Percentiles rank a stretch among this genome's conserved stretches.
Conservation (phyloP, 1,140 invertebrate species). For the Drosophila pseudoananassae region DNA sequence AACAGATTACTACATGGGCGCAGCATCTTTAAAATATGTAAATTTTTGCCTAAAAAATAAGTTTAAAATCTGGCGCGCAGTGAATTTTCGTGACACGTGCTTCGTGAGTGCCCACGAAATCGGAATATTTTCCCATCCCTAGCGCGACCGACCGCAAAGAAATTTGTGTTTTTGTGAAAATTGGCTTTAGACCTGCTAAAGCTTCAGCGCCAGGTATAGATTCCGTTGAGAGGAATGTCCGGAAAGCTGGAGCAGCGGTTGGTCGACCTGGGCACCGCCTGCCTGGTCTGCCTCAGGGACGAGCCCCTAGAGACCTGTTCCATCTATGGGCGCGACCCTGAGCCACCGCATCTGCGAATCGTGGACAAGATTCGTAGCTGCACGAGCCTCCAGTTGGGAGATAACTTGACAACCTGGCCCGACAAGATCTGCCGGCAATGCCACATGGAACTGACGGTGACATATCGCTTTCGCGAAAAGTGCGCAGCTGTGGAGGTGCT, state of each 20-base stretch:
- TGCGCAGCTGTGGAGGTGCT: slow-evolving; percentile 67
- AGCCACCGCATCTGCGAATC: slow-evolving; percentile 84
- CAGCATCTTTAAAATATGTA: no score
- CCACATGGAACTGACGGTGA: slow-evolving; percentile 62
- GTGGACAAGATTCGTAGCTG: slow-evolving; percentile 86
- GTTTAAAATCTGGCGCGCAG: neutral
- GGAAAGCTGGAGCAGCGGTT: slow-evolving; percentile 33
- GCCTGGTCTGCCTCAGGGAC: slow-evolving; percentile 86
- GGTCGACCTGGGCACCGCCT: slow-evolving; percentile 86
- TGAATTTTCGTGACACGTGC: neutral
- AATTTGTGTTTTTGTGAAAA: slow-evolving; percentile 3
- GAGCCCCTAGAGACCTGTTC: slow-evolving; percentile 84
- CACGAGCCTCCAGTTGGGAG: slow-evolving; percentile 84
- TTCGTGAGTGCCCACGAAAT: neutral
- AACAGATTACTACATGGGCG: no score
- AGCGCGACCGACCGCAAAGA: neutral
- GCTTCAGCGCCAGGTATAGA: neutral
- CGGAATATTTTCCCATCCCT: neutral
- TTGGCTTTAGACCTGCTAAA: neutral
- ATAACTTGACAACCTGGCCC: slow-evolving; percentile 34
- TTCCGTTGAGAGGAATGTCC: slow-evolving; percentile 4
- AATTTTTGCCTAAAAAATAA: no score
- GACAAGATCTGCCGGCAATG: slow-evolving; percentile 76
- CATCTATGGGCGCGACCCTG: slow-evolving; percentile 85
- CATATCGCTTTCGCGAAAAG: slow-evolving; percentile 76